Evolutionary conservation across 2,888 invertebrate genomes (phyloP).

Genomic region (Caenorhabditis sp.): DNA sequence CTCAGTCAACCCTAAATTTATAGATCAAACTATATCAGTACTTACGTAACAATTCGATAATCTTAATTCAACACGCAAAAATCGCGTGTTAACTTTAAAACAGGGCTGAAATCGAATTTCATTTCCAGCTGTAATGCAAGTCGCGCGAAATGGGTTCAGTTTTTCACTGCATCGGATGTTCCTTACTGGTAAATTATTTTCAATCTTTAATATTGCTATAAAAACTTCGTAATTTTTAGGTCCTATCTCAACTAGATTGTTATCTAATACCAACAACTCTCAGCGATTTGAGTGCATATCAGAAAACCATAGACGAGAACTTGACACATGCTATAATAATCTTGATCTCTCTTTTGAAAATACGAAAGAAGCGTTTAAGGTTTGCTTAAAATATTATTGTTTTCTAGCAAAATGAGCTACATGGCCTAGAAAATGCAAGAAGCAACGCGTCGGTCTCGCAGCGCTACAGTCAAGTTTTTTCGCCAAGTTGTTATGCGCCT

Average conservation of each 20-base stretch:
- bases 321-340: conserved; percentile 75
- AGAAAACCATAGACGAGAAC: conserved; percentile 68
- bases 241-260: conserved; percentile 7
- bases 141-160: conserved; percentile 22
- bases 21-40: no score
- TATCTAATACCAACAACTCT: conserved; percentile 3
- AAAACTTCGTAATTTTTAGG: neutral
- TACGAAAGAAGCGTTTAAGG: conserved; percentile 82
- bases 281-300: conserved; percentile 41
- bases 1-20: no score
- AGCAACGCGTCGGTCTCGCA: no score
- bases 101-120: no score
- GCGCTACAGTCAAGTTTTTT: no score
- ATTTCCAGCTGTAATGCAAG: conserved; percentile 33
- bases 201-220: neutral
- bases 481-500: no score
- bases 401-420: no score
- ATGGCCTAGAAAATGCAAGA: no score
- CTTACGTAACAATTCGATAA: no score
- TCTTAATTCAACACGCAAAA: no score
- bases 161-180: conserved; percentile 23
- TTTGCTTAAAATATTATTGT: no score
- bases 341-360: conserved; percentile 81
- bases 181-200: conserved; percentile 23
- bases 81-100: no score